These are phyloP conservation scores for Conus canariensis DNA, from an alignment of 2,888 invertebrate species.

Conservation along the genomic window DNA sequence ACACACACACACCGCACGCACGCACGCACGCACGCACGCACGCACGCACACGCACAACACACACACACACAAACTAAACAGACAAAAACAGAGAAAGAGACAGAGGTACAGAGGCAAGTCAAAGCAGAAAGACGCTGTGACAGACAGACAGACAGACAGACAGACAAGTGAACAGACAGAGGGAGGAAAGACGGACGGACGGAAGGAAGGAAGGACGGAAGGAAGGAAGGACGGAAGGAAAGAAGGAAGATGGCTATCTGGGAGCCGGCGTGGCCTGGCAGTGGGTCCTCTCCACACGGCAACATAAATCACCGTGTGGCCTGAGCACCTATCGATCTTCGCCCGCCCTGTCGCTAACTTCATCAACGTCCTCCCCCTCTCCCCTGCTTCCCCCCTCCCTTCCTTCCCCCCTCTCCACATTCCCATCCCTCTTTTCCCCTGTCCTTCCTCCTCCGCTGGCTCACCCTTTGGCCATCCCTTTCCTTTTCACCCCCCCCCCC, in stretches of 20 bases:
- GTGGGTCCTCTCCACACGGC: not conserved
- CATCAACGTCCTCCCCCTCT: constrained; percentile 15
- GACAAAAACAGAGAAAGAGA: not conserved
- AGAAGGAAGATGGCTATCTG: not conserved
- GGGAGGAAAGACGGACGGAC: not conserved
- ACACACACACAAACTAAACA: not conserved
- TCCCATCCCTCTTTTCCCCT: not conserved
- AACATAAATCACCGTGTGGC: constrained; percentile 36
- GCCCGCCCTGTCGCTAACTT: constrained; percentile 26
- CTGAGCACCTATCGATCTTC: constrained; percentile 12
- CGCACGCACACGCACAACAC: constrained; percentile 17
- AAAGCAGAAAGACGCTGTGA: not conserved
- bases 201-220: not conserved
- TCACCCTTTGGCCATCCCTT: not conserved
- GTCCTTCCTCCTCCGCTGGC: not conserved
- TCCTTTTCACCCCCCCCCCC: not conserved
- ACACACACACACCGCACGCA: not conserved
- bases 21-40: not conserved
- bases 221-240: not conserved
- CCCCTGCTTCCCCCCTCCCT: not conserved
- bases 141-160: not conserved
- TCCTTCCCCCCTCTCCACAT: too few species aligned
- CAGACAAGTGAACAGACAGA: not conserved
- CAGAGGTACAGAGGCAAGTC: not conserved
- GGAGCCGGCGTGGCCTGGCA: too few species aligned